Conservation (phyloP, 1,140 invertebrate genomes). For the Drosophila lowei region DNA sequence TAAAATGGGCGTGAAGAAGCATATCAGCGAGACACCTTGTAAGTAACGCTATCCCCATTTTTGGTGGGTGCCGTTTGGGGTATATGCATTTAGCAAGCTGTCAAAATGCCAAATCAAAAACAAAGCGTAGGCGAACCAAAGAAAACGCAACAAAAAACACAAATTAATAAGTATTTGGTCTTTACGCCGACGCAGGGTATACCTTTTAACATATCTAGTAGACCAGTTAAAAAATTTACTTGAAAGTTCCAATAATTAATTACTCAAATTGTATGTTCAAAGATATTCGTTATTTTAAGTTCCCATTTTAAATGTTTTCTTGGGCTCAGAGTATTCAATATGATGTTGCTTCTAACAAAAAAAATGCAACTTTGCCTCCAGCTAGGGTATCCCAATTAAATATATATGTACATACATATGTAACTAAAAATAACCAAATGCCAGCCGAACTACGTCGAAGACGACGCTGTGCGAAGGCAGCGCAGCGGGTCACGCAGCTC, state of each 20-base stretch:
- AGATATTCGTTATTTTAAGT: too few relatives aligned
- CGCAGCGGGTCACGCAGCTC: constrained; percentile 64
- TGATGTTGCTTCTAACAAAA: neutral
- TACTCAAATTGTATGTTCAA: too few relatives aligned
- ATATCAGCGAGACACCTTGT: constrained; percentile 76
- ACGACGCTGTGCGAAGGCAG: constrained; percentile 13
- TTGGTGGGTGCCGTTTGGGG: constrained; percentile 18
- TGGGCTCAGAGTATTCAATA: too few relatives aligned
- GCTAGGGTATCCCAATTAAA: constrained; percentile 20
- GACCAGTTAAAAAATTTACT: neutral
- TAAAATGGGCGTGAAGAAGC: constrained; percentile 78
- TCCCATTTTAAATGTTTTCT: too few relatives aligned
- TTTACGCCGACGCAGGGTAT: constrained; percentile 15
- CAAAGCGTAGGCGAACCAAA: constrained; percentile 1
- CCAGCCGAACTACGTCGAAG: constrained; percentile 29
- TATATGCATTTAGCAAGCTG: constrained; percentile 52
- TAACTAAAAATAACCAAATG: constrained; percentile 63
- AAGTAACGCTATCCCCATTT: constrained; percentile 38
- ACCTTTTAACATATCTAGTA: neutral
- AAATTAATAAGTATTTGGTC: constrained; percentile 34
- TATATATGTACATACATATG: constrained; percentile 6
- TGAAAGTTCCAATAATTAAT: neutral
- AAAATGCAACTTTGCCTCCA: constrained; percentile 1
- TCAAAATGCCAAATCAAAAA: constrained; percentile 54
- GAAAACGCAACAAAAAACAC: constrained; percentile 47